phyloP scores from a whole-genome alignment of 2,888 invertebrate species.

The Tipula unca region DNA sequence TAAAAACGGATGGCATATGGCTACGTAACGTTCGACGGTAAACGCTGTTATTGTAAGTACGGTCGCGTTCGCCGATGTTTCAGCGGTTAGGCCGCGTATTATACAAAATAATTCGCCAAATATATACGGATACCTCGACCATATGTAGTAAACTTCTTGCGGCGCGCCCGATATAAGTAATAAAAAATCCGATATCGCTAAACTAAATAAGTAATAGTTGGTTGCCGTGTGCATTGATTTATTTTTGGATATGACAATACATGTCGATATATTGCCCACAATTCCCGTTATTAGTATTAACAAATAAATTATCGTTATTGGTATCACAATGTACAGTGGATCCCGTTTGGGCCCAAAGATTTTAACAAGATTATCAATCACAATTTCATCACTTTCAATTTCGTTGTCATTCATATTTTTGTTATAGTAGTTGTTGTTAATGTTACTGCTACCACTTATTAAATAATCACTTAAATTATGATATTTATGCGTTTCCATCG shows the following conservation, averaged over 20 bases:
- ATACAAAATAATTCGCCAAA: slow-evolving; percentile 75
- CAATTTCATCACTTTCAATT: neutral
- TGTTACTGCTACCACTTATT: neutral
- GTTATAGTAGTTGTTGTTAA: neutral
- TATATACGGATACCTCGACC: slow-evolving; percentile 67
- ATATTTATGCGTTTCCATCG: neutral
- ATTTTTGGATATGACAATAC: slow-evolving; percentile 73
- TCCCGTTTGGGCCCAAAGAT: slow-evolving; percentile 43
- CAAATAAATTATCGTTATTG: slow-evolving; percentile 65
- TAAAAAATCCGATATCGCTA: slow-evolving; percentile 75
- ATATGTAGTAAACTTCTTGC: slow-evolving; percentile 70
- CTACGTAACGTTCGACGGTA: slow-evolving; percentile 64
- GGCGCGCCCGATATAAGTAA: slow-evolving; percentile 69
- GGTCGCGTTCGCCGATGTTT: slow-evolving; percentile 71
- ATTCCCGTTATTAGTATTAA: slow-evolving; percentile 72
- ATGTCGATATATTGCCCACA: slow-evolving; percentile 74
- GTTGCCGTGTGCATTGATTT: slow-evolving; percentile 76
- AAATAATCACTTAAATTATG: neutral
- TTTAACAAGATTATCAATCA: slow-evolving; percentile 19
- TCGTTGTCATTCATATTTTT: neutral
- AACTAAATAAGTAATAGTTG: slow-evolving; percentile 74
- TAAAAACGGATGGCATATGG: slow-evolving; percentile 54
- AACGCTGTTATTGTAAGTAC: slow-evolving; percentile 74
- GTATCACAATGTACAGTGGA: slow-evolving; percentile 54
- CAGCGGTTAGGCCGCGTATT: slow-evolving; percentile 66